phyloP scores from a whole-genome alignment of 2,113 vertebrate genomes.

The Diglossa brunneiventris region DNA sequence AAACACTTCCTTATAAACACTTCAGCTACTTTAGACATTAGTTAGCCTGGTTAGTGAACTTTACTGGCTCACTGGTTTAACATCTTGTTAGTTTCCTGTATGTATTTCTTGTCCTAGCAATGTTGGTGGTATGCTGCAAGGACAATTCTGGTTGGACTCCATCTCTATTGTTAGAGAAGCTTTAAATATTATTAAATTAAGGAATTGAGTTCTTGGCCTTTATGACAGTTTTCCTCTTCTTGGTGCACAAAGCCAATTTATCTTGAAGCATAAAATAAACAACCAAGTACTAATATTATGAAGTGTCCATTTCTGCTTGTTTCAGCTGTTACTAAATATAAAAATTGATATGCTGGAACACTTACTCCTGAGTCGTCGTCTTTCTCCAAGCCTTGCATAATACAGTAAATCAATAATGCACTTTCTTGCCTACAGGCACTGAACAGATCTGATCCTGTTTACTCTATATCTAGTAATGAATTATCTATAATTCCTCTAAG shows the following conservation, averaged over 20 bases:
- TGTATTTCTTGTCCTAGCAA: not conserved
- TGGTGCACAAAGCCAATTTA: conserved; percentile 18
- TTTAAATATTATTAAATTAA: conserved; percentile 43
- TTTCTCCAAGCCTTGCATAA: conserved; percentile 26
- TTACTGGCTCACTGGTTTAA: not conserved
- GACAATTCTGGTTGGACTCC: not conserved
- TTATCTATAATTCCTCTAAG: conserved; percentile 15
- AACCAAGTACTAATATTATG: conserved; percentile 29
- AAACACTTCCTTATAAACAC: not conserved
- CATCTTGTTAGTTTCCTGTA: not conserved
- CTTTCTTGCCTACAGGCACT: not conserved
- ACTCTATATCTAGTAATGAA: conserved; percentile 28
- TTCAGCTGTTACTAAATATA: conserved; percentile 65
- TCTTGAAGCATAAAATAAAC: conserved; percentile 46
- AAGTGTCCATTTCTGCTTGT: conserved; percentile 49
- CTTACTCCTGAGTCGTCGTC: not conserved
- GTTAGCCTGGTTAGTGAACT: not conserved
- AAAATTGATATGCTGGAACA: conserved; percentile 44
- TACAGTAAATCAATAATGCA: conserved; percentile 43
- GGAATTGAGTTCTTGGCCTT: conserved; percentile 40
- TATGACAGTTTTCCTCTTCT: conserved; percentile 9
- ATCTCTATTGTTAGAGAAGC: not conserved
- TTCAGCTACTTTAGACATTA: not conserved
- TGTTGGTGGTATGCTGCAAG: not conserved
- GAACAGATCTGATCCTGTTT: conserved; percentile 37